A percentile compares a stretch with the other conserved stretches of the same genome.
phyloP scores from a whole-genome alignment of 2,113 vertebrate genomes.

The Melanostigma gelatinosum region DNA sequence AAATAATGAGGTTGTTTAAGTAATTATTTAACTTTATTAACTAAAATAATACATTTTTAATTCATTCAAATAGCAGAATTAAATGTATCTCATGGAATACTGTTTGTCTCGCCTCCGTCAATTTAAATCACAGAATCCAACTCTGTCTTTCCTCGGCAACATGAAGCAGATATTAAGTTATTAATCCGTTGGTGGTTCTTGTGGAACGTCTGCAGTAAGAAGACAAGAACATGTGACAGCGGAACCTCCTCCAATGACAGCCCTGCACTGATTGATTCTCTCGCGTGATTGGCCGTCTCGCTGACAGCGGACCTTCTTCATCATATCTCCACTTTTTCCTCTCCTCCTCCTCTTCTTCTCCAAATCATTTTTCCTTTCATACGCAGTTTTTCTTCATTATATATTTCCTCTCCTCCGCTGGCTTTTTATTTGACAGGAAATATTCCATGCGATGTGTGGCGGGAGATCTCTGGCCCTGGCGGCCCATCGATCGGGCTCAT shows the following conservation, averaged over 20 bases:
- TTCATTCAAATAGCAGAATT: background rate
- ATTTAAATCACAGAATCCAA: too few species aligned
- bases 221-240: constrained; percentile 8
- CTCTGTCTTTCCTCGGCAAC: too few species aligned
- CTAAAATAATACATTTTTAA: background rate
- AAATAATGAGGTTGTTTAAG: background rate
- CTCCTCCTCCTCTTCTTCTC: constrained; percentile 53
- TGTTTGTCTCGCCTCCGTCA: background rate
- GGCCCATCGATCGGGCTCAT: constrained; percentile 74
- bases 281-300: constrained; percentile 60
- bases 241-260: constrained; percentile 56
- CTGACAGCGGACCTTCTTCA: constrained; percentile 67
- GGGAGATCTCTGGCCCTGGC: constrained; percentile 74
- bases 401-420: constrained; percentile 13
- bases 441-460: constrained; percentile 61
- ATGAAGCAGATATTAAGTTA: background rate
- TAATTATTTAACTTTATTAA: background rate
- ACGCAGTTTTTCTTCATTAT: constrained; percentile 56
- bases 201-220: background rate
- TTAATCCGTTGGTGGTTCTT: background rate
- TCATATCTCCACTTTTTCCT: constrained; percentile 67
- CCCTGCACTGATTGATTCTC: constrained; percentile 54
- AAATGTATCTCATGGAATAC: background rate
- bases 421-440: constrained; percentile 75
- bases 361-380: constrained; percentile 76